Percentiles rank a stretch among this genome's conserved stretches.
Evolutionary conservation across 2,113 vertebrate species (phyloP).

Genomic region (Gopherus flavomarginatus): DNA sequence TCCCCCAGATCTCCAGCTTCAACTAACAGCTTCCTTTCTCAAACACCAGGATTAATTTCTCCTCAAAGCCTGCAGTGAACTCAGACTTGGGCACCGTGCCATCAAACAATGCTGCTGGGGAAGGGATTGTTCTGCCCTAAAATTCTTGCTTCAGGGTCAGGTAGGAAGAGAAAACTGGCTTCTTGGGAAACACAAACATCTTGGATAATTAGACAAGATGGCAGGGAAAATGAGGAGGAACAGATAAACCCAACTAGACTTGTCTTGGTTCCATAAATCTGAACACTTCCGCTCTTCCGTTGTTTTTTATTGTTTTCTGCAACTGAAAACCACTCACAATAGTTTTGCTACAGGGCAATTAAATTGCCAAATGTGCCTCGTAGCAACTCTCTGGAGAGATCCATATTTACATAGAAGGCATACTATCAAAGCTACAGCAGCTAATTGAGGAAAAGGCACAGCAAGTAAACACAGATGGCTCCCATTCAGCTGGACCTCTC

Average conservation of each 20-base stretch:
- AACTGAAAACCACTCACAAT: not conserved
- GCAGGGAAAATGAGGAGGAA: conserved; percentile 55
- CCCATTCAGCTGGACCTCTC: not conserved
- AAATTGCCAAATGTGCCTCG: conserved; percentile 27
- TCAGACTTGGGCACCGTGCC: not conserved
- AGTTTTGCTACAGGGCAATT: not conserved
- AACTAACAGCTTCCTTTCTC: not conserved
- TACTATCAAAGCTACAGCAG: not conserved
- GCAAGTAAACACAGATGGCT: not conserved
- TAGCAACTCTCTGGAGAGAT: conserved; percentile 32
- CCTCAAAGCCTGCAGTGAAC: not conserved
- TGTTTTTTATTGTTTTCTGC: conserved; percentile 39
- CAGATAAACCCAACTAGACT: conserved; percentile 68
- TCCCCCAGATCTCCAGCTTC: not conserved
- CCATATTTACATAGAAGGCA: not conserved
- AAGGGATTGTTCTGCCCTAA: not conserved
- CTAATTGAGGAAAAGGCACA: not conserved
- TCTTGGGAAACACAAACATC: conserved; percentile 65
- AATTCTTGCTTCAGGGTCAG: conserved; percentile 18
- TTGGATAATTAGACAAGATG: conserved; percentile 8
- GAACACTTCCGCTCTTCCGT: conserved; percentile 50
- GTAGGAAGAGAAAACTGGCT: not conserved
- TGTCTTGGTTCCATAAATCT: conserved; percentile 59
- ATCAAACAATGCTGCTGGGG: not conserved
- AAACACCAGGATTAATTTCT: not conserved